Evolutionary conservation across 35 echinoderm and acorn worm genomes (phyloP).

Genomic region (Heliocidaris tuberculata): DNA sequence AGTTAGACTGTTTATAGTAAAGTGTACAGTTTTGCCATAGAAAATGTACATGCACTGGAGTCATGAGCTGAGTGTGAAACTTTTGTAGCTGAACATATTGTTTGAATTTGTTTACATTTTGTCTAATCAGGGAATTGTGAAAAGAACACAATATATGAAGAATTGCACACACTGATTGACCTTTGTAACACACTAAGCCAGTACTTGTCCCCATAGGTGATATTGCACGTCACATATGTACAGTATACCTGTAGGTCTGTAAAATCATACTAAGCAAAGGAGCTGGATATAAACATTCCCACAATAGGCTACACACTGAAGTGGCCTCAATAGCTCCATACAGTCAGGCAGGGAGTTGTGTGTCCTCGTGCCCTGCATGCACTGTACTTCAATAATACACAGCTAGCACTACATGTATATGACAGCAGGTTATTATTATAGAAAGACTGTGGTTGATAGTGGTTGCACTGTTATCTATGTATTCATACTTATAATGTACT

Average conservation of each 20-base stretch:
- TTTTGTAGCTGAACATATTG: too few species aligned
- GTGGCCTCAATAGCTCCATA: background rate
- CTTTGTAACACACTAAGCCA: background rate
- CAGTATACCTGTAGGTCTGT: conserved; percentile 7
- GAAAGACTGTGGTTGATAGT: too few species aligned
- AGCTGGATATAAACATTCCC: conserved; percentile 28
- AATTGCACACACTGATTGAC: background rate
- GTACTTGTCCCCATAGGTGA: background rate
- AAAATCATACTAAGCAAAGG: background rate
- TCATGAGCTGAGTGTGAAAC: too few species aligned
- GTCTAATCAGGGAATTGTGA: background rate
- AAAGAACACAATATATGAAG: background rate
- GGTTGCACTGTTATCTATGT: too few species aligned
- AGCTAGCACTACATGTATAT: too few species aligned
- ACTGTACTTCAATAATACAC: background rate
- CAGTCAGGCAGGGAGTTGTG: background rate
- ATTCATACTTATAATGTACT: too few species aligned
- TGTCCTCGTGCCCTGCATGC: background rate
- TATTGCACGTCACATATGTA: background rate
- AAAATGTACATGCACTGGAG: too few species aligned
- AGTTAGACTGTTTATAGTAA: too few species aligned
- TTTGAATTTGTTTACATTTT: background rate
- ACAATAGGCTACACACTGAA: background rate
- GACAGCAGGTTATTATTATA: too few species aligned
- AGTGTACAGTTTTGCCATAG: too few species aligned